These are phyloP conservation scores for Etheostoma cragini DNA, from an alignment of 2,113 vertebrate species.

Conservation along the genomic window DNA sequence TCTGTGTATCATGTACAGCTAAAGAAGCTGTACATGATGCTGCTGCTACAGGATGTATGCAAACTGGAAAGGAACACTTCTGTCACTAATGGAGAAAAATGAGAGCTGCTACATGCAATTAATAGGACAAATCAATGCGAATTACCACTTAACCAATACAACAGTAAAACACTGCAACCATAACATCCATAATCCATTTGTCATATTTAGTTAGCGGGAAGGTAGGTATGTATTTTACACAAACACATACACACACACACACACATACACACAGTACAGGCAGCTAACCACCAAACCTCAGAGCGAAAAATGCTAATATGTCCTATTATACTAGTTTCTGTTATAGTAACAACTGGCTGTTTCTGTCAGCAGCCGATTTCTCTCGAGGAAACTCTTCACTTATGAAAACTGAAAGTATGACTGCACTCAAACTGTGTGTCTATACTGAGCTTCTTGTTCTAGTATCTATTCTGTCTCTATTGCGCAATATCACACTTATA, in stretches of 20 bases:
- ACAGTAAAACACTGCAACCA: constrained; percentile 32
- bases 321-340: constrained; percentile 47
- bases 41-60: background rate
- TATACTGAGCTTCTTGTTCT: constrained; percentile 29
- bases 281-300: constrained; percentile 1
- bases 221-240: constrained; percentile 18
- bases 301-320: constrained; percentile 66
- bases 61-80: constrained; percentile 27
- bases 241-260: constrained; percentile 24
- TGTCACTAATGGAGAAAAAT: constrained; percentile 44
- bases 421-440: constrained; percentile 30
- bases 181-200: constrained; percentile 38
- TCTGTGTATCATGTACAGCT: background rate
- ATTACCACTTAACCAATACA: constrained; percentile 44
- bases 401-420: constrained; percentile 50
- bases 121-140: constrained; percentile 42
- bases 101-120: constrained; percentile 6
- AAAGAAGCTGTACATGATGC: background rate
- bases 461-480: constrained; percentile 3
- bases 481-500: constrained; percentile 32
- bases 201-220: constrained; percentile 20
- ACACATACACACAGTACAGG: constrained; percentile 9
- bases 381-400: constrained; percentile 72
- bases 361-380: constrained; percentile 62
- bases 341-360: constrained; percentile 57